These are phyloP conservation scores for Halyomorpha halys DNA, from an alignment of 1,140 invertebrate genomes.

Conservation along the genomic window DNA sequence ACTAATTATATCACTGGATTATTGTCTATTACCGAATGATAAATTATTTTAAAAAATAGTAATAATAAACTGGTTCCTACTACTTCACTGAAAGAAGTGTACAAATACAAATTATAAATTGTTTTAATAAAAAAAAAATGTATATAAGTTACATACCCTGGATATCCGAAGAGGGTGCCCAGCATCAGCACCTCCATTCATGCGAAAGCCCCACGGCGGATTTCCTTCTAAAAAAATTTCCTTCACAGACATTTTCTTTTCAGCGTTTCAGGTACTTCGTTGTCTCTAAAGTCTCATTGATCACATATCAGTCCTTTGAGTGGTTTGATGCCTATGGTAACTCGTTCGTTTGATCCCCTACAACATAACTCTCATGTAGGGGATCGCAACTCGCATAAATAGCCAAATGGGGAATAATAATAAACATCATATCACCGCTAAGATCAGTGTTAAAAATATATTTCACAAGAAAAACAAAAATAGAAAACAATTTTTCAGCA, in stretches of 20 bases:
- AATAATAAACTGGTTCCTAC: no score
- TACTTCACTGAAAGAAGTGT: no score
- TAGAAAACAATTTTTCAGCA: slow-evolving; percentile 8
- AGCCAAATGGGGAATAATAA: background rate
- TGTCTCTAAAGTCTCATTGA: slow-evolving; percentile 17
- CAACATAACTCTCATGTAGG: background rate
- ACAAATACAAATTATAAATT: no score
- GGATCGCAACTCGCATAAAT: background rate
- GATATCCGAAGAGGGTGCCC: slow-evolving; percentile 64
- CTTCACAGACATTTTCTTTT: slow-evolving; percentile 47
- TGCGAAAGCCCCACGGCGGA: slow-evolving; percentile 80
- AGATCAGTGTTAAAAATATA: slow-evolving; percentile 6
- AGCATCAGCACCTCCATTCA: slow-evolving; percentile 66
- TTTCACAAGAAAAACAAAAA: slow-evolving; percentile 16
- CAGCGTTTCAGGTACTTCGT: slow-evolving; percentile 19
- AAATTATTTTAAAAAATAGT: no score
- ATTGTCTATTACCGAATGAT: no score
- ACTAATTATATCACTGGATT: no score
- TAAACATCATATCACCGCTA: slow-evolving; percentile 1
- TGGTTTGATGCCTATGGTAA: slow-evolving; percentile 4
- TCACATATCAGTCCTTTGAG: slow-evolving; percentile 18
- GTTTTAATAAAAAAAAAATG: slow-evolving; percentile 1
- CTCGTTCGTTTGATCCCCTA: slow-evolving; percentile 11
- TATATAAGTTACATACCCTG: slow-evolving; percentile 52
- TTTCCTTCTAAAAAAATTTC: slow-evolving; percentile 66